phyloP scores from a whole-genome alignment of 1,140 invertebrate species.

The Microplitis mediator region DNA sequence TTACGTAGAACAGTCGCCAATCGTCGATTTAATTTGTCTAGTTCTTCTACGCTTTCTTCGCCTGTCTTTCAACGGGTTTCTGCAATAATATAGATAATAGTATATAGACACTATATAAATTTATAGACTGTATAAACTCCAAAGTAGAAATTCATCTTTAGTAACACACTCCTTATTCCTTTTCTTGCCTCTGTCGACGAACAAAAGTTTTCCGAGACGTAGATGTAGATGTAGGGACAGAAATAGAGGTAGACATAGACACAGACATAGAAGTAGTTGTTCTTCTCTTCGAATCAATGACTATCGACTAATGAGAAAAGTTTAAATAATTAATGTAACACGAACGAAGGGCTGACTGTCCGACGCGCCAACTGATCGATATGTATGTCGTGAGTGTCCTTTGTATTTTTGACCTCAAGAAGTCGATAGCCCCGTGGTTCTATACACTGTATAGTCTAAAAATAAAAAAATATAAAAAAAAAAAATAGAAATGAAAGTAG shows the following conservation, averaged over 20 bases:
- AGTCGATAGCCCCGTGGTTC: constrained; percentile 8
- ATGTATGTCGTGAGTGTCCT: constrained; percentile 25
- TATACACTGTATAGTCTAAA: background rate
- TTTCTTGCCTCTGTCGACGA: background rate
- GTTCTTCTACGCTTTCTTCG: background rate
- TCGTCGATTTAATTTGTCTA: constrained; percentile 34
- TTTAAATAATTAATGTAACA: constrained; percentile 35
- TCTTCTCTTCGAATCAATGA: constrained; percentile 20
- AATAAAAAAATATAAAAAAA: background rate
- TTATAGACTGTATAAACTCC: background rate
- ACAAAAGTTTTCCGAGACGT: no score
- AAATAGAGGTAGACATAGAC: no score
- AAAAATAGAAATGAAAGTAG: background rate
- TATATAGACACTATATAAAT: background rate
- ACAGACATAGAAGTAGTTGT: background rate
- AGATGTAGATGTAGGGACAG: no score
- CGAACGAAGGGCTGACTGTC: background rate
- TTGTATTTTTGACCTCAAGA: constrained; percentile 11
- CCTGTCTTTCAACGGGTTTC: background rate
- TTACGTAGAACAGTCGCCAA: constrained; percentile 17
- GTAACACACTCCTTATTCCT: background rate
- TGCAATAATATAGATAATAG: no score
- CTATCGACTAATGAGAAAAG: constrained; percentile 35
- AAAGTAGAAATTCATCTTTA: background rate
- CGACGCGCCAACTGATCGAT: constrained; percentile 12